Evolutionary conservation across 2,888 invertebrate species (phyloP).

Genomic region (Drosophila rellima): DNA sequence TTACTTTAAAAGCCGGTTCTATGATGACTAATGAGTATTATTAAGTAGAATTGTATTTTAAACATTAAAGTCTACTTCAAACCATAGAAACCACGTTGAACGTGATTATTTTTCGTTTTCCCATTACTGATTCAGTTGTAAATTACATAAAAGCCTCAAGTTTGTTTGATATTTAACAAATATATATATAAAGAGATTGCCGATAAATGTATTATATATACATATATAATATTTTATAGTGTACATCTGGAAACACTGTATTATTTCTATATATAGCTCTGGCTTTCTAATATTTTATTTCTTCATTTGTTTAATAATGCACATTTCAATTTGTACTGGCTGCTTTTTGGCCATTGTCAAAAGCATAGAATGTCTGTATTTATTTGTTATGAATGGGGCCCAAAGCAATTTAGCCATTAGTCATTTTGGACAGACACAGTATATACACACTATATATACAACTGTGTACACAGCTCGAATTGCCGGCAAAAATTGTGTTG

Average conservation of each 20-base stretch:
- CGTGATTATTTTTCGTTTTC: conserved; percentile 14
- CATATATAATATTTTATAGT: conserved; percentile 5
- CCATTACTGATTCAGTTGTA: conserved; percentile 5
- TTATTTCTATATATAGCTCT: conserved; percentile 8
- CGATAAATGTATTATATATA: conserved; percentile 22
- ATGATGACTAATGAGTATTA: conserved; percentile 42
- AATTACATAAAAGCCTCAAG: conserved; percentile 6
- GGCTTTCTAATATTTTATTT: conserved; percentile 2
- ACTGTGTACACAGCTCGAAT: conserved; percentile 13
- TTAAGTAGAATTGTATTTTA: background rate
- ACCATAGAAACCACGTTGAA: conserved; percentile 5
- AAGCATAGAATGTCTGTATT: conserved; percentile 35
- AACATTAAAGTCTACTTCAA: background rate
- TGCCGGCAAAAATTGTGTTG: conserved; percentile 44
- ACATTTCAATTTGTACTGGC: conserved; percentile 59
- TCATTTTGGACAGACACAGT: conserved; percentile 30
- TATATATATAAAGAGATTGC: conserved; percentile 5
- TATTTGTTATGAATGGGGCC: conserved; percentile 15
- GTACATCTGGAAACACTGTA: conserved; percentile 5
- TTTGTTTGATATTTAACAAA: background rate
- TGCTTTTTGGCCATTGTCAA: conserved; percentile 49
- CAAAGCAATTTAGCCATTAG: conserved; percentile 39
- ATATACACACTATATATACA: conserved; percentile 25
- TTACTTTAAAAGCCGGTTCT: conserved; percentile 9
- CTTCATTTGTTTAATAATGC: conserved; percentile 33